These are phyloP conservation scores for Echinometra lucunter DNA, from an alignment of 53 echinoderm and acorn worm species.

Conservation along the genomic window DNA sequence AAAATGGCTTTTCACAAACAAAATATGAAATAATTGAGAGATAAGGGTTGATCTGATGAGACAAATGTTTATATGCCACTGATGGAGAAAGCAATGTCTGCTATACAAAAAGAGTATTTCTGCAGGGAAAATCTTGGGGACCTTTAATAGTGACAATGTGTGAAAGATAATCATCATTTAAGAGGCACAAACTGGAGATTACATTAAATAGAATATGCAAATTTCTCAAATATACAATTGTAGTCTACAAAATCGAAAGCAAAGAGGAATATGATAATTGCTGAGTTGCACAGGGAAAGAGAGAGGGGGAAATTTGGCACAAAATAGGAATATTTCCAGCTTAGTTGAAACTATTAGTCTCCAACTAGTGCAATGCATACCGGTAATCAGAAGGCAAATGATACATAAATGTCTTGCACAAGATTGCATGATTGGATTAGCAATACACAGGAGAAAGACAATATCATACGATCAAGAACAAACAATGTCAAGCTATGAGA, in stretches of 20 bases:
- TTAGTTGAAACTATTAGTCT: not conserved
- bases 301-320: not conserved
- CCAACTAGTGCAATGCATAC: not conserved
- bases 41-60: not conserved
- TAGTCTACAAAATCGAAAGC: not conserved
- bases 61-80: not conserved
- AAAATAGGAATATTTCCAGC: not conserved
- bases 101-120: not conserved
- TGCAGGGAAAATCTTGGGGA: not conserved
- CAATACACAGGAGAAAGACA: not conserved
- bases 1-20: not conserved
- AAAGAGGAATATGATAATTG: not conserved
- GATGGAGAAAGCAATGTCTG: not conserved
- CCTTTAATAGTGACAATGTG: not conserved
- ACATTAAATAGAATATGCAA: not conserved
- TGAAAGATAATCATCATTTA: not conserved
- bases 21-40: not conserved
- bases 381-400: no score
- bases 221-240: not conserved
- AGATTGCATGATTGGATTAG: not conserved
- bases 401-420: not conserved
- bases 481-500: not conserved
- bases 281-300: not conserved
- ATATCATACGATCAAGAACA: not conserved
- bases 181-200: slow-evolving; percentile 2